Base-by-base conservation (phyloP, 2,113 vertebrate species). In the Colistium nudipinnis region DNA sequence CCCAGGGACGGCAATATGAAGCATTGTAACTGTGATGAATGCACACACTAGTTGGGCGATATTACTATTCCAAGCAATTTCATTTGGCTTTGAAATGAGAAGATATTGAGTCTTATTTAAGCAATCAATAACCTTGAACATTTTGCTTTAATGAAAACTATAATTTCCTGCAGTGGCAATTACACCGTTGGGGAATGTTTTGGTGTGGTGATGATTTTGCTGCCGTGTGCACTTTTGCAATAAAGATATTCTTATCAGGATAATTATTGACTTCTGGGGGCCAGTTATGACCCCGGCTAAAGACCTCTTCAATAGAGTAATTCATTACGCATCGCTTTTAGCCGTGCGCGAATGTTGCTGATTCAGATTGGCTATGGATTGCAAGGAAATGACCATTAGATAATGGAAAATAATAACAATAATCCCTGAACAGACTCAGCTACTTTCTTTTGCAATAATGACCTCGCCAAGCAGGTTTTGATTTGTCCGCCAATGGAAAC, bases 91-190 rank as follows among this genome's bases (percentile, higher is more conserved):
- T 81, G 86, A 90, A 92, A 92, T 87, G 80, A 84, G 87, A 88
- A 86, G 85, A 89, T 91, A 92, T 90, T 83, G 87, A 89, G 92
- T 88, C 87, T 92, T 92, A 93, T 93, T 92, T 92, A 91, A 90
- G 88, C 88, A 91, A 92, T 93, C 90, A 92, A 92, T 93, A 92
- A 93, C 87, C 75, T 70, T 78, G 85, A 92, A 87, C 89, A 91
- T 92, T 92, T 90, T 25, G 59, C 83, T 92, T 91, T 94, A 94
- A 94, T 93, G 92, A 93, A 94, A 94, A 93, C 92, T 90, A 93
- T 93, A 87, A 93, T 93, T 94, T 74, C 87, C 87, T 76, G 86
- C 87, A 85, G 86, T 88, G 80, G 90, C 90, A 92, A 92, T 92
- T 92, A 88, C 89, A 89, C 91, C 80, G 60, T 81, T 35, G 90